A percentile compares a stretch with the other conserved stretches of the same genome.
phyloP scores from a whole-genome alignment of 2,888 invertebrate species.

The Aethes cnicana region DNA sequence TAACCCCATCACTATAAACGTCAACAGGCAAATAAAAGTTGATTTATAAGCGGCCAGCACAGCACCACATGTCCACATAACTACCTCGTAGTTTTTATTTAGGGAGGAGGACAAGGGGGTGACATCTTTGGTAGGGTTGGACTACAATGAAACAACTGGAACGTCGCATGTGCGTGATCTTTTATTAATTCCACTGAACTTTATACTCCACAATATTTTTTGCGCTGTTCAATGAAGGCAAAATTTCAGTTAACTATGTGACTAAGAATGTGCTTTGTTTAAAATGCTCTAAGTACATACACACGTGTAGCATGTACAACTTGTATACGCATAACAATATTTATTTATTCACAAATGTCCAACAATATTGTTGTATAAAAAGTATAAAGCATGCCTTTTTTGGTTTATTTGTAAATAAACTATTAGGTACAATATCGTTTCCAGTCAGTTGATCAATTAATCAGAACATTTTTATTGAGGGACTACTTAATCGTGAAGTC shows the following conservation, averaged over 20 bases:
- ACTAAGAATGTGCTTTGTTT: constrained; percentile 71
- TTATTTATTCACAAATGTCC: constrained; percentile 56
- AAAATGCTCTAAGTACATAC: constrained; percentile 61
- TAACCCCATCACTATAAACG: too few relatives aligned
- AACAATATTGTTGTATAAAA: constrained; percentile 65
- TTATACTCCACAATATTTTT: constrained; percentile 62
- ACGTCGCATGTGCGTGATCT: constrained; percentile 78
- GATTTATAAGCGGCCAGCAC: too few relatives aligned
- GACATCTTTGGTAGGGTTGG: too few relatives aligned
- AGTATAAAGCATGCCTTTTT: constrained; percentile 59
- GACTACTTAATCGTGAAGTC: constrained; percentile 14
- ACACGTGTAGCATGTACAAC: constrained; percentile 50
- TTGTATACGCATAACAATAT: constrained; percentile 53
- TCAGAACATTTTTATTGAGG: constrained; percentile 38
- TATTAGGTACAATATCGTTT: constrained; percentile 42
- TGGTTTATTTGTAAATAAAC: constrained; percentile 44
- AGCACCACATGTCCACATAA: too few relatives aligned
- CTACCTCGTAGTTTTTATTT: too few relatives aligned
- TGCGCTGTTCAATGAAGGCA: constrained; percentile 70
- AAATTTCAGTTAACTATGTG: constrained; percentile 69
- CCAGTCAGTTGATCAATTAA: constrained; percentile 52
- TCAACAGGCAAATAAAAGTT: too few relatives aligned
- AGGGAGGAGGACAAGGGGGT: too few relatives aligned
- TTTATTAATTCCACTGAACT: constrained; percentile 73
- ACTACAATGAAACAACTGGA: constrained; percentile 63